Evolutionary conservation across 2,113 vertebrate genomes (phyloP).

Genomic region (Aythya baeri): DNA sequence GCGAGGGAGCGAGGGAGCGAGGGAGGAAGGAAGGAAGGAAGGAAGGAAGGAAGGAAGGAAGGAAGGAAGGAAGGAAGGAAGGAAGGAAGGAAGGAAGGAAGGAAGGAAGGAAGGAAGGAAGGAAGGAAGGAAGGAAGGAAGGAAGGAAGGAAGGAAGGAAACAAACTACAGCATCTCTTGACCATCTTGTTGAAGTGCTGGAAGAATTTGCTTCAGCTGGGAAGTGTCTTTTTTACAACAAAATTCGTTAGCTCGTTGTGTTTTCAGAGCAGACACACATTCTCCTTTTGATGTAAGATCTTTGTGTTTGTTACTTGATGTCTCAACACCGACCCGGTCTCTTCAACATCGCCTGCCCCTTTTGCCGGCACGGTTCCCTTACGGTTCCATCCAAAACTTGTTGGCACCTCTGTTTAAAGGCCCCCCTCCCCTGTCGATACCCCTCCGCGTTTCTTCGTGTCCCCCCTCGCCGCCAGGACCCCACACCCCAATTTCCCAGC

Average conservation of each 20-base stretch:
- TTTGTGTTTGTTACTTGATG: neutral
- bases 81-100: neutral
- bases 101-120: neutral
- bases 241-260: neutral
- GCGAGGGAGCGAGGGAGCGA: too few relatives aligned
- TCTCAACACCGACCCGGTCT: neutral
- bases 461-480: neutral
- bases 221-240: neutral
- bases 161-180: neutral
- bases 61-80: neutral
- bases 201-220: neutral
- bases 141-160: neutral
- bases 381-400: neutral
- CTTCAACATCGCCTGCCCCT: neutral
- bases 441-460: conserved; percentile 19
- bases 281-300: neutral
- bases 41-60: too few relatives aligned
- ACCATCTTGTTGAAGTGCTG: neutral
- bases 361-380: neutral
- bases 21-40: too few relatives aligned
- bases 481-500: too few relatives aligned
- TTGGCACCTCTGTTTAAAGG: neutral
- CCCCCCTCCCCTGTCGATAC: neutral
- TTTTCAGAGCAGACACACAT: neutral
- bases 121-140: too few relatives aligned